Evolutionary conservation across 2,113 vertebrate species (phyloP), one percentile per base, ranked within the genome.

Genomic region (Tetrax tetrax): DNA sequence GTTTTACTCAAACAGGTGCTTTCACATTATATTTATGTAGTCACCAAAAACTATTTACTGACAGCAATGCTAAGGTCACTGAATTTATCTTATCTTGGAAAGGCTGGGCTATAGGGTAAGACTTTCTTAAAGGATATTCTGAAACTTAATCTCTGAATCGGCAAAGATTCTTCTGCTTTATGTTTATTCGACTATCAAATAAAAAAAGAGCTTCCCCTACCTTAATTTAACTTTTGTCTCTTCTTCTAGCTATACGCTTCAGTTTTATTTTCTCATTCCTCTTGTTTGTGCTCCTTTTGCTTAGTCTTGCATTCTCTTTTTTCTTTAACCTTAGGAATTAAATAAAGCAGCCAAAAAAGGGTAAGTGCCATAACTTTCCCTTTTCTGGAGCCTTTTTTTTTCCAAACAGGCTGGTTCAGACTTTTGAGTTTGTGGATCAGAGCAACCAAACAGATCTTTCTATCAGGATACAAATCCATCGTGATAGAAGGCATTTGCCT

Each of bases 1-100:
- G 20, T 77, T 96, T 69, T 89, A 85, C n/a, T 91, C 20, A 66
- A 93, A 65, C 78, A 92, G 63, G 37, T 94, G 85, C 59, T 88
- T 93, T 94, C 79, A 31, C 6, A 20, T 90, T 57, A 23, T 53
- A 61, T 79, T 89, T 79, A 76, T 47, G 25, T 18, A 66, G 19
- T 72, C 41, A 95, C 71, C 50, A 93, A 85, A 84, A 94, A 76
- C 22, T 72, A 56, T n/a, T 76, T 87, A 78, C 14, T 90, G 48
- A 83, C 45, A 85, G 41, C 35, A 72, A 38, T 68, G 51, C 28
- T 68, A 60, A 53, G 9, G 47, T 90, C 35, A 29, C 21, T 66
- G 59, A 50, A 24, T 59, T 48, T 82, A 10, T 57, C 27, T 79
- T 29, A 9, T 50, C 35, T 78, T 66, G 71, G 29, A 70, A 83